Percentiles rank a stretch among this genome's conserved stretches.
These are phyloP conservation scores for Synodontis membranacea DNA, from an alignment of 2,113 vertebrate genomes.

Conservation along the genomic window DNA sequence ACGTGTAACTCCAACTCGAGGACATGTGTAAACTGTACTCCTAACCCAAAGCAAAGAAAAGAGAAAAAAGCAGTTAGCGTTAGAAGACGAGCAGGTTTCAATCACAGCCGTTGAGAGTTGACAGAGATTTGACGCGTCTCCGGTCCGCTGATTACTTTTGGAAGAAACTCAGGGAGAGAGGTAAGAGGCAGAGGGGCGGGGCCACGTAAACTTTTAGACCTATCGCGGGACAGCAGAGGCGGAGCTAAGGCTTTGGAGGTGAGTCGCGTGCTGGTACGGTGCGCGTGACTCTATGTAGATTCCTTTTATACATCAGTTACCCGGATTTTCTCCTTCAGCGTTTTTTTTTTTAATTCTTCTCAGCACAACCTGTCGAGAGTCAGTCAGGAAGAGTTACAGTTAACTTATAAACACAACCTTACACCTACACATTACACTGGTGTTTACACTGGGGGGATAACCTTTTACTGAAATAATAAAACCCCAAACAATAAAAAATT, in stretches of 20 bases:
- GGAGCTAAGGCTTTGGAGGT: constrained; percentile 49
- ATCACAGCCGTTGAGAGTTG: constrained; percentile 37
- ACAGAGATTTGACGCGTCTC: constrained; percentile 51
- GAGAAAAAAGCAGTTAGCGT: not conserved
- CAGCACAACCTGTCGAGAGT: not conserved
- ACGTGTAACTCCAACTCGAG: constrained; percentile 6
- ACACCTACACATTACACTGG: too few species aligned
- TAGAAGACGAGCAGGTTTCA: not conserved
- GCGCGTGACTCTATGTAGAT: not conserved
- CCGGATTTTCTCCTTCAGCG: not conserved
- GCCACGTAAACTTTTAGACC: constrained; percentile 68
- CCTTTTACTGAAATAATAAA: too few species aligned
- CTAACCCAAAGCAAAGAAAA: not conserved
- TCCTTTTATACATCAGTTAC: too few species aligned
- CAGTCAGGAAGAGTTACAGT: not conserved
- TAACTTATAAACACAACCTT: too few species aligned
- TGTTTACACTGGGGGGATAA: too few species aligned
- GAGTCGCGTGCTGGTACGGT: constrained; percentile 9
- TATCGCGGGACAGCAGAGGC: constrained; percentile 63
- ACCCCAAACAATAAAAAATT: too few species aligned
- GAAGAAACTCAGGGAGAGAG: constrained; percentile 31
- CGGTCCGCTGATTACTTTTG: constrained; percentile 29
- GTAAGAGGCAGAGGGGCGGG: constrained; percentile 52
- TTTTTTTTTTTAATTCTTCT: too few species aligned
- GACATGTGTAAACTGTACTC: not conserved